Conservation (phyloP, 2,797 vertebrate species). For the Cheirogaleus major region DNA sequence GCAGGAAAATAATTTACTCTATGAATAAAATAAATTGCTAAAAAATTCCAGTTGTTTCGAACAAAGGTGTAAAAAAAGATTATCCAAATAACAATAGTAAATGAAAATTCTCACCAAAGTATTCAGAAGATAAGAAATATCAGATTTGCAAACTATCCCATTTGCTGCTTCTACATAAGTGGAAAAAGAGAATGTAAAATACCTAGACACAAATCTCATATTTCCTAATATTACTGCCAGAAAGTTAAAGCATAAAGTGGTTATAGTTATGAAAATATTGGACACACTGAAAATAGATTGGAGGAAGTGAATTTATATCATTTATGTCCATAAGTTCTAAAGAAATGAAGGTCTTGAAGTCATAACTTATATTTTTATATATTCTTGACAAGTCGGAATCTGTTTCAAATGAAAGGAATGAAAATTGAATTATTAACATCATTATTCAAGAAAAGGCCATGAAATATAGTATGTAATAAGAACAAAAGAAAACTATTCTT, state of each 20-base stretch:
- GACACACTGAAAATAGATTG: conserved; percentile 50
- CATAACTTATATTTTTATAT: conserved; percentile 66
- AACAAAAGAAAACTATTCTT: conserved; percentile 68
- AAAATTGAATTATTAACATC: conserved; percentile 73
- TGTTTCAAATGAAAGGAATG: conserved; percentile 60
- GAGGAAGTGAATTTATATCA: conserved; percentile 62
- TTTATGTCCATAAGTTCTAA: neutral
- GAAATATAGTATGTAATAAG: conserved; percentile 60
- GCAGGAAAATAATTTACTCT: conserved; percentile 46
- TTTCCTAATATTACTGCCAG: conserved; percentile 52
- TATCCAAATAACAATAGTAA: conserved; percentile 35
- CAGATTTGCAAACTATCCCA: conserved; percentile 22
- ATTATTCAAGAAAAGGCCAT: conserved; percentile 69
- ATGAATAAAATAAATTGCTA: neutral
- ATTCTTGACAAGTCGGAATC: conserved; percentile 65
- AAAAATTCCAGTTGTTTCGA: conserved; percentile 40
- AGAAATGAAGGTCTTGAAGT: conserved; percentile 27
- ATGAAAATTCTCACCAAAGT: conserved; percentile 35
- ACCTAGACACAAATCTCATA: conserved; percentile 38
- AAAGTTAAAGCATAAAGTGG: conserved; percentile 56
- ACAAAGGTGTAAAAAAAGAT: conserved; percentile 7
- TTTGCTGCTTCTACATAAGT: conserved; percentile 21
- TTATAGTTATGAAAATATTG: conserved; percentile 45
- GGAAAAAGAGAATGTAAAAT: conserved; percentile 50
- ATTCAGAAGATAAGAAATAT: conserved; percentile 37